Conservation (phyloP, 2,888 invertebrate genomes). For the Drosophila robusta region DNA sequence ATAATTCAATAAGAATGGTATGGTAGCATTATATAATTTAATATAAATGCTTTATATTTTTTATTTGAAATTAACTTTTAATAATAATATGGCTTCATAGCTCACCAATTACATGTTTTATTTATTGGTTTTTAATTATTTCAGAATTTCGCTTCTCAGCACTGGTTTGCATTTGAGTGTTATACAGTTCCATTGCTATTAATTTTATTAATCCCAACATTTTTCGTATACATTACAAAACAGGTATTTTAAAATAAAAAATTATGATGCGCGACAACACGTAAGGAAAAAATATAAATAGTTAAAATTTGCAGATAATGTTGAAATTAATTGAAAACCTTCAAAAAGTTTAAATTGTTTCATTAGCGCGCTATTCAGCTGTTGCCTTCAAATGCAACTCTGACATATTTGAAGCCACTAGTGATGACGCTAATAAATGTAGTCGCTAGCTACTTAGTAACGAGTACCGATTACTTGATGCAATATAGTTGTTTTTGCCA, state of each 20-base stretch:
- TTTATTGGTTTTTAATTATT: conserved; percentile 6
- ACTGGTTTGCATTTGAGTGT: conserved; percentile 1
- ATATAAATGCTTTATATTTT: not conserved
- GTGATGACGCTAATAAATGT: conserved; percentile 22
- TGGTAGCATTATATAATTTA: conserved; percentile 8
- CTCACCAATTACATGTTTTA: not conserved
- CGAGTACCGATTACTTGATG: conserved; percentile 17
- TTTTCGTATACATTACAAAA: not conserved
- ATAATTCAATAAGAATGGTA: not conserved
- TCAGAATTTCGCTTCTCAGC: conserved; percentile 3
- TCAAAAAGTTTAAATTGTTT: conserved; percentile 1
- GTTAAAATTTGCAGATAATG: not conserved
- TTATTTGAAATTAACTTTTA: not conserved
- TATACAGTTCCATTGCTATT: not conserved
- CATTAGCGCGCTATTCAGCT: conserved; percentile 14
- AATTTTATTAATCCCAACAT: too few species aligned
- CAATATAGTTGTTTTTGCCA: not conserved
- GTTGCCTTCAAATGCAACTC: conserved; percentile 35
- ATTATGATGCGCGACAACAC: not conserved
- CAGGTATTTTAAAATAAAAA: too few species aligned
- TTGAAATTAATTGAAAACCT: not conserved
- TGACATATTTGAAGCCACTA: not conserved
- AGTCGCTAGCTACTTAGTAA: not conserved
- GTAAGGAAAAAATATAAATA: too few species aligned
- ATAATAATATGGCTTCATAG: not conserved